Conservation (phyloP, 2,113 vertebrate species). For the Rynchops niger region DNA sequence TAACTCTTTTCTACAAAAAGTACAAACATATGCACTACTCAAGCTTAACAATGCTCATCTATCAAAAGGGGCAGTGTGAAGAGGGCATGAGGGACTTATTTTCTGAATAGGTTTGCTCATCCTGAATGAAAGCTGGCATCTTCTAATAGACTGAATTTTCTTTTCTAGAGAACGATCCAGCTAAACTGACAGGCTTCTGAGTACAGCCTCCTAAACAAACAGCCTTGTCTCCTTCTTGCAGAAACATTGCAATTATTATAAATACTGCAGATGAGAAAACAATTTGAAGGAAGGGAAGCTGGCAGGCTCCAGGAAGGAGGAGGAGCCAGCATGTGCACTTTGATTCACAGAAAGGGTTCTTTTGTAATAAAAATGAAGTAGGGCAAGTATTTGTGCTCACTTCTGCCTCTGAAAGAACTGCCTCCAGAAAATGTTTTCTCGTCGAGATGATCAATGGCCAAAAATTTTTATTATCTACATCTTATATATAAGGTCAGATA, state of each 20-base stretch:
- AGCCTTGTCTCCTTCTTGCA: not conserved
- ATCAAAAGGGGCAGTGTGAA: slow-evolving; percentile 19
- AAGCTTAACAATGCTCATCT: not conserved
- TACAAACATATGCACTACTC: not conserved
- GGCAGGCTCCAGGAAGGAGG: not conserved
- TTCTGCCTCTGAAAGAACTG: not conserved
- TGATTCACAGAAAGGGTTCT: not conserved
- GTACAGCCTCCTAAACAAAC: slow-evolving; percentile 28
- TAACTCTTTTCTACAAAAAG: not conserved
- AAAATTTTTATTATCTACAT: not conserved
- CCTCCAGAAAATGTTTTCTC: not conserved
- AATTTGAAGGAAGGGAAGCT: not conserved
- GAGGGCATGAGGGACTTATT: not conserved
- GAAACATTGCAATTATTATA: slow-evolving; percentile 30
- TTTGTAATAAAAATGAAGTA: not conserved
- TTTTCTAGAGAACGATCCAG: not conserved
- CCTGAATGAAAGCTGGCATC: slow-evolving; percentile 49
- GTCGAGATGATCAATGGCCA: not conserved
- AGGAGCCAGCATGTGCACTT: not conserved
- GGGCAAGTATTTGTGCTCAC: not conserved
- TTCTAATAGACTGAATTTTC: slow-evolving; percentile 2
- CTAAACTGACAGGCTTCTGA: slow-evolving; percentile 17
- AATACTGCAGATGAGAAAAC: slow-evolving; percentile 17
- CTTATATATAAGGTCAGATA: not conserved
- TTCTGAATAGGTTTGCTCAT: slow-evolving; percentile 44